These are phyloP conservation scores for Parambassis ranga DNA, from an alignment of 2,797 vertebrate genomes.

Conservation along the genomic window DNA sequence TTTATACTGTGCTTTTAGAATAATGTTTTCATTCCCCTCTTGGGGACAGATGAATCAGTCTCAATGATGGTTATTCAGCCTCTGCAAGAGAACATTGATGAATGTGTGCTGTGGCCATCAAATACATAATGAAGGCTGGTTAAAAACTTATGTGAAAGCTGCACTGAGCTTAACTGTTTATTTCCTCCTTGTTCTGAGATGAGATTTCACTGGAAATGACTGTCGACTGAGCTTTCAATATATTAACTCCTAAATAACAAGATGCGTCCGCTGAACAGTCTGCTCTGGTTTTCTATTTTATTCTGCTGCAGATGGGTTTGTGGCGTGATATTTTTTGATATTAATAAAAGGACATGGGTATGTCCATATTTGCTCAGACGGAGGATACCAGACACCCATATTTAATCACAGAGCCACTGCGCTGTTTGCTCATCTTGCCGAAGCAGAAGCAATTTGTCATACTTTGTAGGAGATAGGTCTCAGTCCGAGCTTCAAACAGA, in stretches of 20 bases:
- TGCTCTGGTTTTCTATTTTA: neutral
- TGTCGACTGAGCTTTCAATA: conserved; percentile 28
- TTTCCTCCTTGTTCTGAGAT: conserved; percentile 17
- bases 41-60: conserved; percentile 1
- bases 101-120: conserved; percentile 25
- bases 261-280: neutral
- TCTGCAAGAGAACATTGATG: neutral
- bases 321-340: conserved; percentile 14
- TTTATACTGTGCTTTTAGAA: neutral
- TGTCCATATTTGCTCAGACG: conserved; percentile 50
- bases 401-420: conserved; percentile 38
- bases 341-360: conserved; percentile 37
- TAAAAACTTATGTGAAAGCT: conserved; percentile 6
- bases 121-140: conserved; percentile 13
- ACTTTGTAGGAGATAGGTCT: conserved; percentile 51
- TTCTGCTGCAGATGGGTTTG: neutral
- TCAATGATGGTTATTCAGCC: conserved; percentile 2
- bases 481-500: conserved; percentile 45
- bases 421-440: conserved; percentile 38
- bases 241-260: conserved; percentile 30
- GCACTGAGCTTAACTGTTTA: neutral
- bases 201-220: conserved; percentile 10
- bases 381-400: conserved; percentile 32
- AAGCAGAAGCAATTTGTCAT: conserved; percentile 63
- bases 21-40: neutral